Evolutionary conservation across 2,113 vertebrate species (phyloP), one percentile per base, ranked within the genome.

Genomic region (Canis aureus): DNA sequence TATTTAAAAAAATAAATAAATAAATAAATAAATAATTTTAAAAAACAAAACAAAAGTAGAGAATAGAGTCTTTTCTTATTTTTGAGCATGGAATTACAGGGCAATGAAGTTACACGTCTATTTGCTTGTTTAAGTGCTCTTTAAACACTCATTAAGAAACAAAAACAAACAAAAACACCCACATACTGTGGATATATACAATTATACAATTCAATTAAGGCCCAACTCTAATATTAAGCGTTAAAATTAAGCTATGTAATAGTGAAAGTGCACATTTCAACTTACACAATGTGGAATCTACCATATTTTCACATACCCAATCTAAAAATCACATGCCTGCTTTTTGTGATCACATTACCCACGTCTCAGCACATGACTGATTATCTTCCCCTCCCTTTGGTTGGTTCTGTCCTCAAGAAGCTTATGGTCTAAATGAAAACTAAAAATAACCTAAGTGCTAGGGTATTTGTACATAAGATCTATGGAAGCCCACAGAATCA

Each of bases 51-150:
- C 43, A 43, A 90, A 98, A 94, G 74, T 32, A n/a, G 57, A 87
- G 64, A 76, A 69, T 57, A 10, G 2, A 76, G 53, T 35, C 49
- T 89, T 97, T 97, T 92, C 94, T 96, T 93, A 94, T 94, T 96
- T 97, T 95, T 89, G 92, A 94, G 69, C 89, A 49, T 57, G 57
- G 91, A 97, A 97, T 97, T 94, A 91, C 35, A 96, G 71, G 60
- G 80, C 71, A 94, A 89, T 51, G 3, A 11, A 79, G 51, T 59
- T 62, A 59, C 15, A 74, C 8, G 43, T 62, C 29, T 78, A 93
- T 94, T 97, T 94, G 62, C 51, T 94, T 74, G 92, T 74, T 79
- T 71, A 96, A 96, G 51, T 12, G 43, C 55, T 88, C 86, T 96
- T 92, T 66, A 51, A 97, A 84, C 67, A 64, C 62, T 95, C 57